phyloP scores from a whole-genome alignment of 2,113 vertebrate genomes.

The Lanius ludovicianus region DNA sequence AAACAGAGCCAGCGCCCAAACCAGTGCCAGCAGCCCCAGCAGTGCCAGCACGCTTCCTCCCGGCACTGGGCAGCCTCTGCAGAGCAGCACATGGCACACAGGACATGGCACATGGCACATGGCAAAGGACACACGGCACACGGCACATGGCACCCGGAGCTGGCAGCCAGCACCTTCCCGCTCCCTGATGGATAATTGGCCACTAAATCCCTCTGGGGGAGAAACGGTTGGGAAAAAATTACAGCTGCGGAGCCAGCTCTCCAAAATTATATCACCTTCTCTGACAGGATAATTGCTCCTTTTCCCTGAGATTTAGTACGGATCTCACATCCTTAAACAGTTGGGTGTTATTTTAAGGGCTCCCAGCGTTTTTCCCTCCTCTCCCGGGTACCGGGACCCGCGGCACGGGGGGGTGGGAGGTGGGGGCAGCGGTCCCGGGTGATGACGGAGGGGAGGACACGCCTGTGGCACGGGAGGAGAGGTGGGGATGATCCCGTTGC shows the following conservation, averaged over 20 bases:
- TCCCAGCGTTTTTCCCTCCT: neutral
- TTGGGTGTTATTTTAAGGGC: slow-evolving; percentile 66
- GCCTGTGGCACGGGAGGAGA: neutral
- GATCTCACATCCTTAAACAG: slow-evolving; percentile 65
- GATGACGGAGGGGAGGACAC: neutral
- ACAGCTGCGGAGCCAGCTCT: slow-evolving; percentile 68
- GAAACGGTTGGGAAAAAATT: slow-evolving; percentile 57
- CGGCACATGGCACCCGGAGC: neutral
- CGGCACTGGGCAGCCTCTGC: fast-evolving
- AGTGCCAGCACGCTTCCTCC: neutral
- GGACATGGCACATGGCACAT: neutral
- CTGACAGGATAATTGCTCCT: slow-evolving; percentile 81
- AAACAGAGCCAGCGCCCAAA: neutral
- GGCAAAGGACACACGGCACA: neutral
- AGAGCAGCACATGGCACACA: neutral
- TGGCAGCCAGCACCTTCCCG: neutral
- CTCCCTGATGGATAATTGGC: slow-evolving; percentile 65
- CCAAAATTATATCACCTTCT: slow-evolving; percentile 75
- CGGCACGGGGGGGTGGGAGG: neutral
- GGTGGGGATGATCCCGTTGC: fast-evolving
- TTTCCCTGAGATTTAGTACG: slow-evolving; percentile 71
- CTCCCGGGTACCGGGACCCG: neutral
- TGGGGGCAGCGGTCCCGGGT: fast-evolving
- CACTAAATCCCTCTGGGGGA: slow-evolving; percentile 66
- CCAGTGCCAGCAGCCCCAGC: neutral